Evolutionary conservation across 2,888 invertebrate species (phyloP).

Genomic region (Drosophila greeni): DNA sequence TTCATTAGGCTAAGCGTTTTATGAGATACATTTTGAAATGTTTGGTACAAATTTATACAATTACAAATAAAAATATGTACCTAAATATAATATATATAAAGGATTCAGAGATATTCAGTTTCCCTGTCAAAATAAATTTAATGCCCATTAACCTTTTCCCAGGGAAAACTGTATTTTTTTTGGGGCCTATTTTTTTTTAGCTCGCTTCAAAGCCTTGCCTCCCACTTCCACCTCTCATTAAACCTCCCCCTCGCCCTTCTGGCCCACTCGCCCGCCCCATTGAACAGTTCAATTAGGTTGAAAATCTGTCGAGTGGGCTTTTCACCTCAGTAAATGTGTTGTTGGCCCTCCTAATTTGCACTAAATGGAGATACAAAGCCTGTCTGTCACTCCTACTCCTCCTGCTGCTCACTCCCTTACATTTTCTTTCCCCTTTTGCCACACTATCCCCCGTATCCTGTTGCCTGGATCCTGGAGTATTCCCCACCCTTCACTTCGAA

Average conservation of each 20-base stretch:
- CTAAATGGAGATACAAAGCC: conserved; percentile 37
- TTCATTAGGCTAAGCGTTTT: conserved; percentile 10
- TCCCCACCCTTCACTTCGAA: not conserved
- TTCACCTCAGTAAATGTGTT: conserved; percentile 28
- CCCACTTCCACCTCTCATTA: conserved; percentile 1
- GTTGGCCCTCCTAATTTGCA: conserved; percentile 29
- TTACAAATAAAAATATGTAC: not conserved
- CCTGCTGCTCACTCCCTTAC: not conserved
- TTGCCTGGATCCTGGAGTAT: conserved; percentile 1
- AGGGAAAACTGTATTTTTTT: not conserved
- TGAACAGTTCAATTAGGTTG: conserved; percentile 36
- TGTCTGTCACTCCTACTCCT: conserved; percentile 11
- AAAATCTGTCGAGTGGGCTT: conserved; percentile 21
- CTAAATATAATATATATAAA: not conserved
- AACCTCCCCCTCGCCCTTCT: not conserved
- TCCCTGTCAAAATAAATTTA: not conserved
- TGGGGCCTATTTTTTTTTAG: not conserved
- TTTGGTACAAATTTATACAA: not conserved
- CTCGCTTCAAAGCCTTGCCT: conserved; percentile 4
- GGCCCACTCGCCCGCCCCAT: conserved; percentile 6
- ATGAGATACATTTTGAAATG: not conserved
- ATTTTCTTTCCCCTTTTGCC: conserved; percentile 2
- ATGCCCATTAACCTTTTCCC: not conserved
- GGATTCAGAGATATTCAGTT: not conserved
- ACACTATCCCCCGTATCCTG: conserved; percentile 12